These are phyloP conservation scores for Metacarcinus magister DNA, from an alignment of 2,888 invertebrate genomes.

Conservation along the genomic window DNA sequence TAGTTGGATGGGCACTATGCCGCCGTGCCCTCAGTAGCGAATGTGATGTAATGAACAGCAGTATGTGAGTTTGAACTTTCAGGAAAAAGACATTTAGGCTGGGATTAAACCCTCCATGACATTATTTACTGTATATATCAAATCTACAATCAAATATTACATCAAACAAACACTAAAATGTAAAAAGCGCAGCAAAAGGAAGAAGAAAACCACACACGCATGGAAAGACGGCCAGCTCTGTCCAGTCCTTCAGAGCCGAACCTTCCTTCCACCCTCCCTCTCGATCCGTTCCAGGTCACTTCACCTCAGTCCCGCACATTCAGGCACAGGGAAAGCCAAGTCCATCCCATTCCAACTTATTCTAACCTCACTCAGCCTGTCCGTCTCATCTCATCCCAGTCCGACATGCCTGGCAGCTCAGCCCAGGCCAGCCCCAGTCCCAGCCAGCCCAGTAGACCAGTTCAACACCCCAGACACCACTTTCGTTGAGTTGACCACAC, in stretches of 20 bases:
- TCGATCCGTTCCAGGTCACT: constrained; percentile 7
- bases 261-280: not conserved
- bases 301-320: constrained; percentile 26
- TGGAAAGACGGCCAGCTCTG: not conserved
- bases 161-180: not conserved
- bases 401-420: not conserved
- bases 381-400: not conserved
- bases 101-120: constrained; percentile 11
- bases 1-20: not conserved
- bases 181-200: not conserved
- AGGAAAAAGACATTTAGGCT: not conserved
- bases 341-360: constrained; percentile 26
- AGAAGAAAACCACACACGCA: not conserved
- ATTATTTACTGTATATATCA: not conserved
- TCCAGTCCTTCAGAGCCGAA: not conserved
- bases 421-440: not conserved
- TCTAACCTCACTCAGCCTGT: constrained; percentile 26
- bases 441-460: not conserved
- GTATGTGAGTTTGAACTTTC: not conserved
- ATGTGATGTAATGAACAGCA: not conserved
- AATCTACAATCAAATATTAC: not conserved
- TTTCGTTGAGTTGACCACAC: not conserved
- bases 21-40: not conserved
- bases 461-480: not conserved
- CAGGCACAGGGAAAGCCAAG: not conserved